Percentiles rank a stretch among this genome's conserved stretches.
Evolutionary conservation across 30 jellyfish, hydroid and myxozoan species (phyloP).

Genomic region (Calvadosia cruxmelitensis): DNA sequence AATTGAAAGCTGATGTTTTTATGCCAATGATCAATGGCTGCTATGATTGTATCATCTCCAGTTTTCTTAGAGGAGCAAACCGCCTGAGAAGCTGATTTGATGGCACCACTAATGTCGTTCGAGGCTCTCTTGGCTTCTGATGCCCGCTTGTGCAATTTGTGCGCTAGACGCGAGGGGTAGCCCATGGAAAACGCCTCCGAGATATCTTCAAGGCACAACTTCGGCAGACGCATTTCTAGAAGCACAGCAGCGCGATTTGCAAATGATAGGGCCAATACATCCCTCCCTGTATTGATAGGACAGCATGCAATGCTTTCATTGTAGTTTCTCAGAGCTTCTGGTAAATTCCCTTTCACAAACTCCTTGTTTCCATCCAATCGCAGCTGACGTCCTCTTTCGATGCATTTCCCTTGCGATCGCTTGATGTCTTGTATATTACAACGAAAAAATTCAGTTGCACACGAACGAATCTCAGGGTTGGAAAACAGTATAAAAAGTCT

Average conservation of each 20-base stretch:
- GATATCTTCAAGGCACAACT: constrained; percentile 59
- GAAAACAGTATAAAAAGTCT: too few species aligned
- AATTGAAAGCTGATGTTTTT: too few species aligned
- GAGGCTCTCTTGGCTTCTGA: not conserved
- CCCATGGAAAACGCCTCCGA: constrained; percentile 21
- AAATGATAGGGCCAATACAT: constrained; percentile 21
- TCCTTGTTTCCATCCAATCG: constrained; percentile 40
- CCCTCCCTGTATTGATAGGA: not conserved
- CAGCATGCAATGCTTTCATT: constrained; percentile 25
- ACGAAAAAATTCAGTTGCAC: too few species aligned
- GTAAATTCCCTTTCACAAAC: constrained; percentile 22
- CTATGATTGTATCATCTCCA: not conserved
- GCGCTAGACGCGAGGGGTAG: constrained; percentile 26
- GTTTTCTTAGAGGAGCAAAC: not conserved
- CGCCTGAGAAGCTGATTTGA: not conserved
- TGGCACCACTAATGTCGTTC: not conserved
- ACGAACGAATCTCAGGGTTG: too few species aligned
- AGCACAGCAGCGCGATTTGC: constrained; percentile 92
- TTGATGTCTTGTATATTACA: too few species aligned
- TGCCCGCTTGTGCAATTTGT: constrained; percentile 21
- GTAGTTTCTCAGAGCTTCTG: constrained; percentile 48
- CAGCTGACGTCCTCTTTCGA: constrained; percentile 9
- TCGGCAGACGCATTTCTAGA: constrained; percentile 10
- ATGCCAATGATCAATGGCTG: not conserved
- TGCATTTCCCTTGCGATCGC: too few species aligned